Evolutionary conservation across 2,113 vertebrate genomes (phyloP), one percentile per base, ranked within the genome.

Genomic region (Microtus richardsoni): DNA sequence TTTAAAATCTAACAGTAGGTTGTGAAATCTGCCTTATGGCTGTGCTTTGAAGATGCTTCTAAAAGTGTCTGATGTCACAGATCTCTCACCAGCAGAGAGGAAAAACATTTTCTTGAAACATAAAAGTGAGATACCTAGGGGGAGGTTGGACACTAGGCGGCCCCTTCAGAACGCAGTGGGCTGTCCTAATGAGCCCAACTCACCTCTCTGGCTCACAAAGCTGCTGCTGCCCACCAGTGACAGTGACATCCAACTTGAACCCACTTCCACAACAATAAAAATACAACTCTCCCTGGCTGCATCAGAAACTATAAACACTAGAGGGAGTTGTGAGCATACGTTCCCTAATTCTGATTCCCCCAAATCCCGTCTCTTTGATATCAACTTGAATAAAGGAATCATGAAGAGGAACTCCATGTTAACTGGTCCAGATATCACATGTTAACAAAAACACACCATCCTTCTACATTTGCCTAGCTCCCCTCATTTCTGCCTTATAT

Each of bases 341-440:
- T 12, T 89, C 85, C 73, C 86, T 39, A 49, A 62, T 1, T 10
- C n/a, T 21, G 47, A 33, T 22, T 28, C 36, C 82, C 47, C 21
- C n/a, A 54, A 60, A 36, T 2, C 52, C 77, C 28, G 79, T 39
- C 12, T 70, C 74, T 22, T 16, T 22, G 41, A 64, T 78, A 47
- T 49, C 71, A 26, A 79, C 78, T 41, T 70, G 24, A 68, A 41
- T 28, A 30, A 54, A 58, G 22, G 5, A 7, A 14, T 64, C 95
- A 22, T 14, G 1, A 30, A 80, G 3, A 73, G 26, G 11, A 68
- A 60, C 39, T 54, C 28, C n/a, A 64, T 1, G 36, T 36, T 3
- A 30, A 71, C 85, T 91, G 95, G 99, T 99, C 99, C 99, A 98
- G 98, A 98, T 89, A 99, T 33, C 44, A 60, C 28, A 41, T 73